These are phyloP conservation scores for Cygnus olor DNA, from an alignment of 2,797 vertebrate species.

Conservation along the genomic window DNA sequence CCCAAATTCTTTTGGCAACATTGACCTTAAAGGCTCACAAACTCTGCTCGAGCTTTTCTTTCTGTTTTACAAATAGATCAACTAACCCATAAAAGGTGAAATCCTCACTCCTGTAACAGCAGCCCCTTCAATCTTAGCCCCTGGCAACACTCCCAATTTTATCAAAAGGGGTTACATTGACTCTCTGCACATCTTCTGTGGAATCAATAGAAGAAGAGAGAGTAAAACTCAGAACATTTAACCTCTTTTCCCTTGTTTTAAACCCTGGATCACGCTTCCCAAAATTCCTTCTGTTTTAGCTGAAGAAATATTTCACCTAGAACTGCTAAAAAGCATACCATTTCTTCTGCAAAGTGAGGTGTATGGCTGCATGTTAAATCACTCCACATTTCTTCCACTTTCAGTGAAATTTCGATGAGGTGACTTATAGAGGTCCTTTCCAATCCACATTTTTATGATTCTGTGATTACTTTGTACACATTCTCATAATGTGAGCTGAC, in stretches of 20 bases:
- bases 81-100: neutral
- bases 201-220: neutral
- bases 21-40: neutral
- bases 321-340: neutral
- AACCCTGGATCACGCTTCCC: neutral
- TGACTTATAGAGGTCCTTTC: slow-evolving; percentile 2
- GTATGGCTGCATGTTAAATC: neutral
- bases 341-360: neutral
- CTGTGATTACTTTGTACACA: neutral
- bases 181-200: neutral
- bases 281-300: neutral
- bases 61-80: neutral
- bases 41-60: neutral
- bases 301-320: neutral
- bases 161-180: neutral
- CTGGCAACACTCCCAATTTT: neutral
- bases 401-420: neutral
- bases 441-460: slow-evolving; percentile 28
- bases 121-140: neutral
- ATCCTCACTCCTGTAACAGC: neutral
- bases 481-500: neutral
- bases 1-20: neutral
- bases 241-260: neutral
- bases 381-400: neutral
- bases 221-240: neutral